A percentile compares a stretch with the other conserved stretches of the same genome.
Conservation (phyloP, 1,140 invertebrate genomes). For the Phocides pigmalion region DNA sequence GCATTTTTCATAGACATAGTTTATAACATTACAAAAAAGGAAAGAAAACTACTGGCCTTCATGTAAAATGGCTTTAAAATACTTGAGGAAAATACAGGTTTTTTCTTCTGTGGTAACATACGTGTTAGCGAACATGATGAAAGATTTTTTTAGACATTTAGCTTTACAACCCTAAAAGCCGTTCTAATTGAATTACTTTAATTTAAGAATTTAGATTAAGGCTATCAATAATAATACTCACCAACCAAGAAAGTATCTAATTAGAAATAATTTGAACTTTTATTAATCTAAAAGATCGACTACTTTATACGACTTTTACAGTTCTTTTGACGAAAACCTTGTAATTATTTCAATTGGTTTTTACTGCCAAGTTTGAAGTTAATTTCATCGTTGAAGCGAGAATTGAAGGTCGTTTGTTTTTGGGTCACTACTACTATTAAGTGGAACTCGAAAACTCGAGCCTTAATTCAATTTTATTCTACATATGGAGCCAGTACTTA, state of each 20-base stretch:
- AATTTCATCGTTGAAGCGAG: slow-evolving; percentile 26
- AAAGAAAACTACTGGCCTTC: too few species aligned
- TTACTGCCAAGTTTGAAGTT: slow-evolving; percentile 31
- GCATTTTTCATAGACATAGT: too few species aligned
- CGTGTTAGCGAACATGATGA: too few species aligned
- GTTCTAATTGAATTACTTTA: too few species aligned
- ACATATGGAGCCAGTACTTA: not conserved
- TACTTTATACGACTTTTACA: slow-evolving; percentile 15
- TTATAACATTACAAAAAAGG: too few species aligned
- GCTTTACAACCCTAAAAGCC: too few species aligned
- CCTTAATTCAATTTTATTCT: not conserved
- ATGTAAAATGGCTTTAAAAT: too few species aligned
- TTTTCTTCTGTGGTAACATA: too few species aligned
- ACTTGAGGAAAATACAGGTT: too few species aligned
- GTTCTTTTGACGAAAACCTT: slow-evolving; percentile 23
- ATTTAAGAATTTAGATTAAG: too few species aligned
- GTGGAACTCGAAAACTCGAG: slow-evolving; percentile 14
- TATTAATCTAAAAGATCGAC: slow-evolving; percentile 17
- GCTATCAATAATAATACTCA: too few species aligned
- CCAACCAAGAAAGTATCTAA: slow-evolving; percentile 5
- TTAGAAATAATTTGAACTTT: slow-evolving; percentile 15
- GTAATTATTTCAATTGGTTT: slow-evolving; percentile 31
- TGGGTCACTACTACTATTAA: slow-evolving; percentile 22
- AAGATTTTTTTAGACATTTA: too few species aligned
- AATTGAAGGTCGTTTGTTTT: slow-evolving; percentile 33